Evolutionary conservation across 2,797 vertebrate genomes (phyloP), one percentile per base, ranked within the genome.

Genomic region (Rhinogobio ventralis): DNA sequence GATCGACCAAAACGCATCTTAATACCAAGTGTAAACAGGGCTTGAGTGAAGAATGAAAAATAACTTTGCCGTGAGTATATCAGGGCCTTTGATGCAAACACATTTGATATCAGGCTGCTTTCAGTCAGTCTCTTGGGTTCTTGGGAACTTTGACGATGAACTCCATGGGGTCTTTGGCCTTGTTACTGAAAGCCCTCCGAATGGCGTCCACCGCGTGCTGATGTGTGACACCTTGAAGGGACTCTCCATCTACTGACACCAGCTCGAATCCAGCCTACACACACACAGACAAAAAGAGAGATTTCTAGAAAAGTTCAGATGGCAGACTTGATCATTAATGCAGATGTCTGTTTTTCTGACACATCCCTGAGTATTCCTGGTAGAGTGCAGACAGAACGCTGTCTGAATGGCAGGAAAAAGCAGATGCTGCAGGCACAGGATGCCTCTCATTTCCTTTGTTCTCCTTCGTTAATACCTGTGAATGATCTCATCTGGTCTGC

Each of bases 111-210:
- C 36, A 23, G 23, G n/a, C 45, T 83, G 81, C 14, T 57, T 57
- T 84, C 64, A 68, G 73, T 85, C 66, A 87, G 71, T 80, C 78
- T 68, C 39, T 71, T 7, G 28, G 71, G 68, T 80, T 87, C 88
- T 93, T 94, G 0, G 95, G 95, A 88, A 96, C 94, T 93, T 97
- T 97, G 91, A 99, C 95, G 90, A 98, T 95, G 64, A 99, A 94
- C 90, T 97, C 94, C 98, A 99, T 99, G 19, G 96, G 96, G 86
- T 98, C 97, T 93, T 95, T 96, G 90, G 95, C 95, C 93, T 98
- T 98, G 95, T 98, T 97, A 87, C 97, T 95, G 91, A 98, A 99
- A 6, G 97, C 95, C 85, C 93, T 93, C 73, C 98, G 97, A 89
- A 99, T 99, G 86, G 95, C 93, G 36, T 97, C 96, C 90, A 99